A percentile compares a stretch with the other conserved stretches of the same genome.
Evolutionary conservation across 2,888 invertebrate genomes (phyloP).

Genomic region (Drosophila anomalata): DNA sequence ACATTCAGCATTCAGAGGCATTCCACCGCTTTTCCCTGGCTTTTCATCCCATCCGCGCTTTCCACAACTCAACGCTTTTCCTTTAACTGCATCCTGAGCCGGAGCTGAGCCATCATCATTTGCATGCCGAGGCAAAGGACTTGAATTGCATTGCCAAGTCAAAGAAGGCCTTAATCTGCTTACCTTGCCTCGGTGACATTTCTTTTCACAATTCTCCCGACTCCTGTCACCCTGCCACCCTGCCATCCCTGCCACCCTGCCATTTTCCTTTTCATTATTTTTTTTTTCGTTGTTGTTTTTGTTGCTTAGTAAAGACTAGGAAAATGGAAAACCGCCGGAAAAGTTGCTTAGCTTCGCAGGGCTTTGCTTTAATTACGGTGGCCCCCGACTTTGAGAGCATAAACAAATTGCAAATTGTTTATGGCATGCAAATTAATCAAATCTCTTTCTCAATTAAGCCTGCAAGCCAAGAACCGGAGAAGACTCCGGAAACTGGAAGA

Average conservation of each 20-base stretch:
- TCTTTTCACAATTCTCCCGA: slow-evolving; percentile 15
- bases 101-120: slow-evolving; percentile 53
- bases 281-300: too few species aligned
- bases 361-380: slow-evolving; percentile 70
- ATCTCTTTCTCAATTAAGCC: slow-evolving; percentile 70
- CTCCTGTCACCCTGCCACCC: neutral
- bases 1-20: slow-evolving; percentile 36
- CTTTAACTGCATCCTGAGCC: slow-evolving; percentile 27
- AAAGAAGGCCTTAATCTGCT: slow-evolving; percentile 77
- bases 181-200: slow-evolving; percentile 65
- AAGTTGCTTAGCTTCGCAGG: slow-evolving; percentile 42
- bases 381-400: slow-evolving; percentile 58
- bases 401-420: slow-evolving; percentile 76
- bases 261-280: neutral
- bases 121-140: slow-evolving; percentile 59
- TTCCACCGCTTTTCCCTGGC: slow-evolving; percentile 5
- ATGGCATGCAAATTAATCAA: slow-evolving; percentile 77
- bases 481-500: neutral
- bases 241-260: neutral
- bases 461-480: slow-evolving; percentile 17
- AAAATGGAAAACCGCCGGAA: slow-evolving; percentile 27
- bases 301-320: neutral
- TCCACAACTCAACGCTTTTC: neutral
- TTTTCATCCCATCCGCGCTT: neutral
- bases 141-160: slow-evolving; percentile 65